phyloP scores from a whole-genome alignment of 2,888 invertebrate species.

The Meteorus colon region DNA sequence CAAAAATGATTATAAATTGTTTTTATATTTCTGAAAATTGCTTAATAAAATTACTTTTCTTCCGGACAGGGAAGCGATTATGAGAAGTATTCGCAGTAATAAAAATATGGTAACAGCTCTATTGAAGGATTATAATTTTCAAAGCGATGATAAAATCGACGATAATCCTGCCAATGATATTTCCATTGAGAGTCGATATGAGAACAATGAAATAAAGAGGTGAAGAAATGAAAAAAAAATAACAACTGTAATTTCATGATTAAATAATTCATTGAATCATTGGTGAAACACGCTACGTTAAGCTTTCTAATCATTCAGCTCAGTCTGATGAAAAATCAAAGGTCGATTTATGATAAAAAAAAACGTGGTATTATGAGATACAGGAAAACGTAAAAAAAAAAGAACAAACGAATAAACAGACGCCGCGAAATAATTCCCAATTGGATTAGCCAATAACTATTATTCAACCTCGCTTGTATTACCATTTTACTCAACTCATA shows the following conservation, averaged over 20 bases:
- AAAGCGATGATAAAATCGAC: slow-evolving; percentile 75
- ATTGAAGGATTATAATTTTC: slow-evolving; percentile 81
- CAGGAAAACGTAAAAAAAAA: slow-evolving; percentile 10
- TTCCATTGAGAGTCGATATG: slow-evolving; percentile 60
- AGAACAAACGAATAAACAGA: slow-evolving; percentile 17
- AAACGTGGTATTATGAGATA: not conserved
- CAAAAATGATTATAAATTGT: not conserved
- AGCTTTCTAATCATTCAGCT: slow-evolving; percentile 51
- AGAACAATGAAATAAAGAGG: slow-evolving; percentile 70
- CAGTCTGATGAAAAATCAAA: slow-evolving; percentile 24
- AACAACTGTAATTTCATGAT: slow-evolving; percentile 2
- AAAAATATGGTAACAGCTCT: slow-evolving; percentile 82
- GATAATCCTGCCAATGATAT: slow-evolving; percentile 64
- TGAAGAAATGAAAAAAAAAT: slow-evolving; percentile 49
- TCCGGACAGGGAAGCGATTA: slow-evolving; percentile 78
- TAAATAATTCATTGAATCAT: slow-evolving; percentile 34
- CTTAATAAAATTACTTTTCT: slow-evolving; percentile 19
- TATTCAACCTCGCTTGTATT: not conserved
- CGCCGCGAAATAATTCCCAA: slow-evolving; percentile 23
- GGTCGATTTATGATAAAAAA: slow-evolving; percentile 5
- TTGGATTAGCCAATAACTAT: slow-evolving; percentile 31
- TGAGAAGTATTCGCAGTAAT: slow-evolving; percentile 80
- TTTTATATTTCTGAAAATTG: not conserved
- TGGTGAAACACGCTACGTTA: slow-evolving; percentile 44
- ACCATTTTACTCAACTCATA: slow-evolving; percentile 20